Conservation (phyloP, 2,888 invertebrate species). For the Dasypolia templi region DNA sequence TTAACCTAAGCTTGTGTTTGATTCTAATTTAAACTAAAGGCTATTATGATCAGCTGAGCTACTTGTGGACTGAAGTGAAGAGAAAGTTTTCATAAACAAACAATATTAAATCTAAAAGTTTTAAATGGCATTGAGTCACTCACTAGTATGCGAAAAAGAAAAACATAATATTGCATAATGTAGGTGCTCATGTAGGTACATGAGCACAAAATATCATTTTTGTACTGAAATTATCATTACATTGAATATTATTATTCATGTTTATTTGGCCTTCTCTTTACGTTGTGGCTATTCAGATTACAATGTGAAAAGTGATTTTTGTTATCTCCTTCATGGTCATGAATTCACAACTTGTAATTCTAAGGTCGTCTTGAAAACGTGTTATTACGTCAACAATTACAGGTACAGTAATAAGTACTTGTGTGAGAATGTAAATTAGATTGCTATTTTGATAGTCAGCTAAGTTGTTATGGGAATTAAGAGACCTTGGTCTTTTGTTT, state of each 20-base stretch:
- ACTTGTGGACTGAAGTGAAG: slow-evolving; percentile 10
- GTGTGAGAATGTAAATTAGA: slow-evolving; percentile 51
- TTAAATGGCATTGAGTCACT: slow-evolving; percentile 16
- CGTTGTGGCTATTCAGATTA: slow-evolving; percentile 16
- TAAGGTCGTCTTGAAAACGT: slow-evolving; percentile 32
- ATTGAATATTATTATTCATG: slow-evolving; percentile 12
- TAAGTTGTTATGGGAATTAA: slow-evolving; percentile 28
- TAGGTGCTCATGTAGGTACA: too few species aligned
- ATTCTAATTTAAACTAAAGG: background rate
- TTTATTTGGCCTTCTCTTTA: slow-evolving; percentile 6
- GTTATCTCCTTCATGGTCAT: slow-evolving; percentile 33
- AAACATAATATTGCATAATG: slow-evolving; percentile 26
- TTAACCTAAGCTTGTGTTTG: background rate
- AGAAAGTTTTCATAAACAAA: slow-evolving; percentile 15
- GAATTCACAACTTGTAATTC: slow-evolving; percentile 34
- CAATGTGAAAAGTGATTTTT: slow-evolving; percentile 23
- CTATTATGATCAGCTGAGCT: background rate
- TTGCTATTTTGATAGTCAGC: slow-evolving; percentile 39
- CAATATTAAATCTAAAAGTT: slow-evolving; percentile 16
- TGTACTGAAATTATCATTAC: slow-evolving; percentile 3
- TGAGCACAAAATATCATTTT: too few species aligned
- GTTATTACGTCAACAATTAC: slow-evolving; percentile 52
- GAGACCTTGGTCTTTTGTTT: slow-evolving; percentile 53
- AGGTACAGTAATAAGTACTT: slow-evolving; percentile 30
- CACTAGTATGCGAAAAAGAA: slow-evolving; percentile 17